Evolutionary conservation across 2,888 invertebrate genomes (phyloP).

Genomic region (Zaprionus bogoriensis): DNA sequence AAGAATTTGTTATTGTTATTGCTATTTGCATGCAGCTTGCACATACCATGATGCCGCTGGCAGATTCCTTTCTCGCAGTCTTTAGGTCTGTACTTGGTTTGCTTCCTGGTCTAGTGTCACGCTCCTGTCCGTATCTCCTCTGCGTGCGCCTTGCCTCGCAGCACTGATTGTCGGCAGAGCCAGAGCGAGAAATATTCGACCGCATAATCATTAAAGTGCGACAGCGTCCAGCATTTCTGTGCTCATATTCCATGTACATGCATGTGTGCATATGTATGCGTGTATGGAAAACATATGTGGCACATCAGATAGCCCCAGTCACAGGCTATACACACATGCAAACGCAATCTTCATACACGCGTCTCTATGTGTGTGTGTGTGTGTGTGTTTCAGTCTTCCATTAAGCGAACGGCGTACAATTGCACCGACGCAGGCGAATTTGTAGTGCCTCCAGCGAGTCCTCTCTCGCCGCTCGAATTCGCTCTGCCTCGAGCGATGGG

Average conservation of each 20-base stretch:
- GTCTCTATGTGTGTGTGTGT: constrained; percentile 7
- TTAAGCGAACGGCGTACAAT: constrained; percentile 55
- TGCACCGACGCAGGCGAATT: constrained; percentile 55
- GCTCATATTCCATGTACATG: constrained; percentile 35
- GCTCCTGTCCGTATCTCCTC: constrained; percentile 9
- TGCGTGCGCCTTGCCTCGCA: constrained; percentile 19
- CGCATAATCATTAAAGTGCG: constrained; percentile 59
- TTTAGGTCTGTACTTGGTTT: neutral
- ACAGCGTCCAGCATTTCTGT: constrained; percentile 60
- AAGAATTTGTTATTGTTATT: too few species aligned
- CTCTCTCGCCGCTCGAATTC: constrained; percentile 24
- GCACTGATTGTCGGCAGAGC: constrained; percentile 46
- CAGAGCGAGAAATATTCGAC: constrained; percentile 35
- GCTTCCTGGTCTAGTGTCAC: neutral
- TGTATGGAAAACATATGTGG: constrained; percentile 62
- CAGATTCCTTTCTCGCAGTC: neutral
- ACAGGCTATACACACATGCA: constrained; percentile 9
- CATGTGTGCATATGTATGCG: constrained; percentile 6
- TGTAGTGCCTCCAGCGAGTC: constrained; percentile 20
- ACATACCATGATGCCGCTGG: neutral
- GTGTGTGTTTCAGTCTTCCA: constrained; percentile 18
- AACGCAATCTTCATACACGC: neutral
- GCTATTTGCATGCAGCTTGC: neutral
- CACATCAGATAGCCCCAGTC: constrained; percentile 51
- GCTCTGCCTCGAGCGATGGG: constrained; percentile 7